Evolutionary conservation across 2,113 vertebrate genomes (phyloP), one percentile per base, ranked within the genome.

Genomic region (Sturnus vulgaris): DNA sequence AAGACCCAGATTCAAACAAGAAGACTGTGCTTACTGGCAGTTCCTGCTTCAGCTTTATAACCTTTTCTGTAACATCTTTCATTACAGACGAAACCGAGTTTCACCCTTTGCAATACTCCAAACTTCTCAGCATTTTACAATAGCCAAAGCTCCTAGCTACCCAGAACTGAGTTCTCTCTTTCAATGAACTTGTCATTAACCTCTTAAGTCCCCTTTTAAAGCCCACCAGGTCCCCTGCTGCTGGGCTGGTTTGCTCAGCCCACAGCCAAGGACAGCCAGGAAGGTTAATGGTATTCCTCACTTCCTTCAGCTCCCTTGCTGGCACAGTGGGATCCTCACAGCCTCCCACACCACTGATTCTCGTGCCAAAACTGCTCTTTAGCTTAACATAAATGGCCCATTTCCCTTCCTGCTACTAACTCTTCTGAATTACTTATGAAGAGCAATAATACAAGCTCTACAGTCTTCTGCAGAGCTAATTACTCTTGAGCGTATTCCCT

Each of bases 391-490:
- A 90, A 90, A 90, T 65, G 90, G 85, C 63, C 79, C 39, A 83
- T 88, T 90, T 83, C 86, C 64, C 56, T 97, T 94, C 88, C 82
- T 93, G 80, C 88, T 88, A 42, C 64, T 86, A 91, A 66, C 68
- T 92, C 91, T 81, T 93, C 86, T 90, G 92, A 93, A 93, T 96
- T 95, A 88, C 94, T 95, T 91, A 94, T 88, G 86, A 94, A 86
- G 82, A 83, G 35, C 5, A 7, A 88, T 88, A 66, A 37, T 82
- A 89, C 56, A 92, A 92, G 88, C 80, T 81, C 82, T 47, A 27
- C 80, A 80, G 60, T 11, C 72, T 94, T 91, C 77, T 90, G 90
- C 82, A 92, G 94, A 96, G 82, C 80, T 86, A 82, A 92, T 95
- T 92, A 81, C 39, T 81, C 63, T 65, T 70, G 35, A 59, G 69